Conservation (phyloP, 2,797 vertebrate species). For the Cirrhinus molitorella region DNA sequence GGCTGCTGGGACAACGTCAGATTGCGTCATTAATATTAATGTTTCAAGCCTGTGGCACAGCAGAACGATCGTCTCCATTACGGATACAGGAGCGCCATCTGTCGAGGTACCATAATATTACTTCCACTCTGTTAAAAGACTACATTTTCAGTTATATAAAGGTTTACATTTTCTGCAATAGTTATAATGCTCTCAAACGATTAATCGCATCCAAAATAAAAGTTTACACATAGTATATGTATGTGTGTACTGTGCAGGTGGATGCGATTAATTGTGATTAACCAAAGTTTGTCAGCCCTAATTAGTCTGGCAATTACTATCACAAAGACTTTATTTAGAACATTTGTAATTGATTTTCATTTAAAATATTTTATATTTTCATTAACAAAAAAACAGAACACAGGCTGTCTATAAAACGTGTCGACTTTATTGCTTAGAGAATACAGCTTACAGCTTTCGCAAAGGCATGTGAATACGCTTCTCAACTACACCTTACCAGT, state of each 20-base stretch:
- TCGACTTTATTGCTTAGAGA: constrained; percentile 98
- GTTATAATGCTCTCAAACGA: too few species aligned
- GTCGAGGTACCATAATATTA: background rate
- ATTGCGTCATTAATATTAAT: constrained; percentile 7
- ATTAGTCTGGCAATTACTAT: too few species aligned
- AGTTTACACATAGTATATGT: too few species aligned
- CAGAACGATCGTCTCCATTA: background rate
- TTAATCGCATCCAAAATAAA: too few species aligned
- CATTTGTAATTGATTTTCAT: too few species aligned
- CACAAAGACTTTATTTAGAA: too few species aligned
- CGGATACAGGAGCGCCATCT: constrained; percentile 20
- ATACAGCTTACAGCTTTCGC: constrained; percentile 96
- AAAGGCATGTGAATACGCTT: constrained; percentile 86
- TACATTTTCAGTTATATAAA: too few species aligned
- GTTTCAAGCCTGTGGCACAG: background rate
- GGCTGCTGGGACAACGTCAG: background rate
- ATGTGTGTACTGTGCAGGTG: too few species aligned
- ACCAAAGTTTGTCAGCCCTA: too few species aligned
- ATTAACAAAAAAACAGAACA: constrained; percentile 5
- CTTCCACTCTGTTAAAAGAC: background rate
- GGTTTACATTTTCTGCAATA: too few species aligned
- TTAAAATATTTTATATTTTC: background rate
- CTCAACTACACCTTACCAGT: constrained; percentile 86
- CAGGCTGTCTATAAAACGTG: constrained; percentile 75
- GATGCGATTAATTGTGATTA: too few species aligned